Evolutionary conservation across 2,888 invertebrate genomes (phyloP), one percentile per base, ranked within the genome.

Genomic region (Microctonus brassicae): DNA sequence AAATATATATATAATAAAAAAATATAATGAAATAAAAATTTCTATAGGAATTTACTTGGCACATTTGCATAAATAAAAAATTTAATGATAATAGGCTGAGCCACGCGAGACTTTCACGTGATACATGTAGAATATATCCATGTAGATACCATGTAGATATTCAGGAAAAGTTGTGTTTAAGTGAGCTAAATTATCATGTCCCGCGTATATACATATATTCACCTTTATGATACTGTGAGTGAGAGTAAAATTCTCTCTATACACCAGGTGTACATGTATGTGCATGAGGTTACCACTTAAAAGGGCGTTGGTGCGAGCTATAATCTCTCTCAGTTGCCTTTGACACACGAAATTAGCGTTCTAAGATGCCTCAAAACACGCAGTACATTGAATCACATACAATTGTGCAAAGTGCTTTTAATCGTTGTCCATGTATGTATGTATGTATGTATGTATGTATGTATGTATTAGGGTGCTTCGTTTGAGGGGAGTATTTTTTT

Each of bases 301-400:
- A 63, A 26, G 69, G 63, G 33, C 47, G 55, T 26, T 55, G 11
- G 63, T 20, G 55, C 34, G n/a, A 26, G 20, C n/a, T 24, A 36
- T 34, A 53, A 53, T 24, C 53, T 66, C 58, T 33, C 47, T 47
- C 53, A 52, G 47, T 20, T 20, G 26, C 70, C 70, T 70, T 70
- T 70, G 70, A 70, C 47, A 57, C 58, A 17, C 17, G 52, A 70
- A 60, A 70, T 70, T 65, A 52, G 34, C 70, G 60, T 58, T 61
- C 33, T 39, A 52, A 60, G 36, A 66, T 60, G 24, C 61, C 36
- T 34, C 11, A 4, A 60, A 66, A 52, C 60, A 39, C 22, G 47
- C 64, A 60, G 67, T 60, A 26, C 58, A 65, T 60, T 66, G 60
- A 66, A 39, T n/a, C 34, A 20, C 17, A 24, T n/a, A n/a, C n/a